A percentile compares a stretch with the other conserved stretches of the same genome.
These are phyloP conservation scores for Benitochromis conjunctus DNA, from an alignment of 2,113 vertebrate species.

Conservation along the genomic window DNA sequence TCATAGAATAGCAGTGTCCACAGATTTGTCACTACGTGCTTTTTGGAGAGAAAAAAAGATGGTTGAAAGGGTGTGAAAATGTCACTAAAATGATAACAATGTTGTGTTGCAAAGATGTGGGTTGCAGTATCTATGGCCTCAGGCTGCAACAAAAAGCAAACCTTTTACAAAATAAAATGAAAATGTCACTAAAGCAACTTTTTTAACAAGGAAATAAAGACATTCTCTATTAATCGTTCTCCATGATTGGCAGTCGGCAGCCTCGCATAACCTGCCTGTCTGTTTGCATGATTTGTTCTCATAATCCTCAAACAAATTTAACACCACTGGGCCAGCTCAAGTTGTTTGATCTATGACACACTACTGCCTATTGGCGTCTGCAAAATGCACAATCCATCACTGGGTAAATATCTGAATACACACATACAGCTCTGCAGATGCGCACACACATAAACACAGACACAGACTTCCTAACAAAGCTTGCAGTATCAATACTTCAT, in stretches of 20 bases:
- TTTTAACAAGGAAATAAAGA: neutral
- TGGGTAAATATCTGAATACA: constrained; percentile 13
- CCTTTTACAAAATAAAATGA: neutral
- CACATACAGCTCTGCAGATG: neutral
- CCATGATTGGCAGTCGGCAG: neutral
- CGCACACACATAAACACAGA: neutral
- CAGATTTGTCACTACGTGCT: neutral
- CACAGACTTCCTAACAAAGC: neutral
- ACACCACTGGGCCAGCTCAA: neutral
- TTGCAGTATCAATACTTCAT: constrained; percentile 20
- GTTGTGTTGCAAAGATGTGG: neutral
- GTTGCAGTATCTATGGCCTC: neutral
- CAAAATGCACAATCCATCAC: constrained; percentile 45
- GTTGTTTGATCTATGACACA: constrained; percentile 2
- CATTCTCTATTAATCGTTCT: neutral
- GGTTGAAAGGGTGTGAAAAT: neutral
- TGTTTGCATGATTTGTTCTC: neutral
- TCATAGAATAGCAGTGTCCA: neutral
- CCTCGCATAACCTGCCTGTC: neutral
- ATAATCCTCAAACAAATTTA: neutral
- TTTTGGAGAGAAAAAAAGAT: neutral
- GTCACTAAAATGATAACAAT: neutral
- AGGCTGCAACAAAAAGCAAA: neutral
- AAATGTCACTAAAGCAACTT: neutral
- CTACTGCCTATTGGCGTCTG: neutral